Conservation (phyloP, 2,888 invertebrate genomes). For the Formica aserva region DNA sequence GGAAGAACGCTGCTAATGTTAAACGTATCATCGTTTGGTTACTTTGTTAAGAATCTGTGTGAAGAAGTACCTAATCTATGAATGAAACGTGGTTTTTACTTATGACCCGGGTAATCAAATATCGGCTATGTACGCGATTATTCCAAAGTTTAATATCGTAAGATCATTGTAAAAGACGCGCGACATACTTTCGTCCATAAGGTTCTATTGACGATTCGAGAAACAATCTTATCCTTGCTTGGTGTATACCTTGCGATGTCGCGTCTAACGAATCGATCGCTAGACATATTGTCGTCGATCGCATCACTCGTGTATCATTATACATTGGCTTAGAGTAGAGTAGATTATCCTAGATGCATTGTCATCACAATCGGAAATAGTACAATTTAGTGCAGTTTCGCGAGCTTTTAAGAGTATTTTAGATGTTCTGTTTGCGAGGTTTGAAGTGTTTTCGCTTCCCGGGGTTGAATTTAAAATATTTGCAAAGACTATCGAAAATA, state of each 20-base stretch:
- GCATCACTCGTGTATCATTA: constrained; percentile 32
- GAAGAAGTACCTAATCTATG: constrained; percentile 30
- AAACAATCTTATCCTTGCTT: background rate
- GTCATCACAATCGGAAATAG: constrained; percentile 49
- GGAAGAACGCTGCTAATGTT: constrained; percentile 14
- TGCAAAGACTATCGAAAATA: constrained; percentile 54
- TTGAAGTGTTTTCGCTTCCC: constrained; percentile 15
- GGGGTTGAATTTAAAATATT: constrained; percentile 61
- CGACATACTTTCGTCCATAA: constrained; percentile 46
- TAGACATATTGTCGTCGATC: constrained; percentile 11
- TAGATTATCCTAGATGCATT: constrained; percentile 42
- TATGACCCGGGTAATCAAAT: constrained; percentile 57
- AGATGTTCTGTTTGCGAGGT: constrained; percentile 23
- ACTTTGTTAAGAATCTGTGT: constrained; percentile 44
- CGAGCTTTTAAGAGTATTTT: constrained; percentile 36
- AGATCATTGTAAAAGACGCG: constrained; percentile 34
- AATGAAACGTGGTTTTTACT: constrained; percentile 52
- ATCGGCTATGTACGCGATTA: constrained; percentile 62
- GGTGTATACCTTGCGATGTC: constrained; percentile 18
- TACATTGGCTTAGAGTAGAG: constrained; percentile 43
- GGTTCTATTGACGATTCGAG: constrained; percentile 37
- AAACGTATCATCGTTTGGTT: constrained; percentile 52
- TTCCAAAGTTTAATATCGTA: constrained; percentile 64
- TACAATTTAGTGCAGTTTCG: constrained; percentile 46
- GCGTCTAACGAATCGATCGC: constrained; percentile 8